These are phyloP conservation scores for Palloptera scutellata DNA, from an alignment of 2,888 invertebrate species.

Conservation along the genomic window DNA sequence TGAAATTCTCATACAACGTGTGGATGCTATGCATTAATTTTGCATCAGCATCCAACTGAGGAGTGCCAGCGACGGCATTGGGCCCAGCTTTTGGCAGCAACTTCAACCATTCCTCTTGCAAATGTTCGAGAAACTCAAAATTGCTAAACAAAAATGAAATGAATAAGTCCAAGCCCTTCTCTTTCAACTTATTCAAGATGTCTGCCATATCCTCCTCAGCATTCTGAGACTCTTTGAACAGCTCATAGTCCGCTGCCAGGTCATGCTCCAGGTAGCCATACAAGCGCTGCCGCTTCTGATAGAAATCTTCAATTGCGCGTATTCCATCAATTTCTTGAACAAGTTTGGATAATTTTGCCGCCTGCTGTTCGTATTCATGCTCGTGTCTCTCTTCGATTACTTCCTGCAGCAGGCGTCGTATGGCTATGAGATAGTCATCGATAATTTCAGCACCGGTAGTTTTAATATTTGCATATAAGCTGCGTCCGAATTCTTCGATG, in stretches of 20 bases:
- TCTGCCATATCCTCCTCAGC: constrained; percentile 45
- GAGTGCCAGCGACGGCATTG: constrained; percentile 31
- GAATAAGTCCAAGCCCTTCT: constrained; percentile 53
- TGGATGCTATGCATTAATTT: constrained; percentile 43
- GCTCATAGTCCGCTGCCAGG: constrained; percentile 44
- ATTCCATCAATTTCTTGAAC: constrained; percentile 48
- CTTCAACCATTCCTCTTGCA: constrained; percentile 50
- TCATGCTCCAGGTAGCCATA: constrained; percentile 51
- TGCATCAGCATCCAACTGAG: constrained; percentile 37
- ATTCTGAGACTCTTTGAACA: constrained; percentile 35
- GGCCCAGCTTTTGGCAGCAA: constrained; percentile 39
- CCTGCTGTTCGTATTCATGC: constrained; percentile 19
- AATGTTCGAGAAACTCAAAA: constrained; percentile 54
- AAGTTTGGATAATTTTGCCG: constrained; percentile 39
- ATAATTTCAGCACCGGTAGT: constrained; percentile 50
- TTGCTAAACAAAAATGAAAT: constrained; percentile 55
- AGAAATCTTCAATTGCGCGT: constrained; percentile 48
- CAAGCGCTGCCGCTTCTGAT: constrained; percentile 52
- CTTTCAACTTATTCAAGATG: constrained; percentile 46
- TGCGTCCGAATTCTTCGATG: constrained; percentile 45
- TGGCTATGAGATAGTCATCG: constrained; percentile 50
- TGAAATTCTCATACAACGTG: constrained; percentile 49
- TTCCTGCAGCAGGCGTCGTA: constrained; percentile 49
- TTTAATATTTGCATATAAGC: constrained; percentile 50
- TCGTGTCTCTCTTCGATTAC: constrained; percentile 46